A percentile compares a stretch with the other conserved stretches of the same genome.
Conservation (phyloP, 2,888 invertebrate genomes). For the Dryococelus australis region DNA sequence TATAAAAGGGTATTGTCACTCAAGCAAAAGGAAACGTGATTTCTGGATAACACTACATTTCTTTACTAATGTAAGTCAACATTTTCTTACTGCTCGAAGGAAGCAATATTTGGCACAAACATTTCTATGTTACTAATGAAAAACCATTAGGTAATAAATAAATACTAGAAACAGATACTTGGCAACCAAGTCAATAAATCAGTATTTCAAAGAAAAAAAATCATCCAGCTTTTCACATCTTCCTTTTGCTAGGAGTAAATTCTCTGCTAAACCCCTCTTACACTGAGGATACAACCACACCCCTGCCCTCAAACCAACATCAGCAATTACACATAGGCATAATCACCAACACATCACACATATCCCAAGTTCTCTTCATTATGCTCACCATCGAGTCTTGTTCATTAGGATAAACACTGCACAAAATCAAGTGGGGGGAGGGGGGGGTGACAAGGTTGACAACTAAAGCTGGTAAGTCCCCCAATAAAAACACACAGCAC, state of each 20-base stretch:
- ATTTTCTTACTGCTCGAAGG: constrained; percentile 29
- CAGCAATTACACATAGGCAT: neutral
- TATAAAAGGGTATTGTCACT: constrained; percentile 55
- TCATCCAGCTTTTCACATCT: constrained; percentile 41
- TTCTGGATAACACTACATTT: constrained; percentile 33
- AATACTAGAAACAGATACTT: neutral
- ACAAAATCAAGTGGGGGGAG: constrained; percentile 30
- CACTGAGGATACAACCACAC: constrained; percentile 21
- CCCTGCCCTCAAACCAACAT: constrained; percentile 11
- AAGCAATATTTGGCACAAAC: constrained; percentile 42
- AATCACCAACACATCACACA: neutral
- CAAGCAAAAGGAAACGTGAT: constrained; percentile 46
- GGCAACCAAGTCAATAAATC: neutral
- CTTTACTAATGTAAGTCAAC: neutral
- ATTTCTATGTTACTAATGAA: constrained; percentile 28
- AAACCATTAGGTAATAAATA: constrained; percentile 28
- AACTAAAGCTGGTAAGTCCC: neutral
- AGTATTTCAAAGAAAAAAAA: constrained; percentile 33
- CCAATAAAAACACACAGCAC: neutral
- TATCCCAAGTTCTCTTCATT: neutral
- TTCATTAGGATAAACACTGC: neutral
- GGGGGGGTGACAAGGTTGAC: neutral
- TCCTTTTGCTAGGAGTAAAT: constrained; percentile 44
- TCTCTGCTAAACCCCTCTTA: constrained; percentile 45
- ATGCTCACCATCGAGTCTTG: neutral